phyloP scores from a whole-genome alignment of 2,113 vertebrate genomes.

The Dolichallabes microphthalmus region DNA sequence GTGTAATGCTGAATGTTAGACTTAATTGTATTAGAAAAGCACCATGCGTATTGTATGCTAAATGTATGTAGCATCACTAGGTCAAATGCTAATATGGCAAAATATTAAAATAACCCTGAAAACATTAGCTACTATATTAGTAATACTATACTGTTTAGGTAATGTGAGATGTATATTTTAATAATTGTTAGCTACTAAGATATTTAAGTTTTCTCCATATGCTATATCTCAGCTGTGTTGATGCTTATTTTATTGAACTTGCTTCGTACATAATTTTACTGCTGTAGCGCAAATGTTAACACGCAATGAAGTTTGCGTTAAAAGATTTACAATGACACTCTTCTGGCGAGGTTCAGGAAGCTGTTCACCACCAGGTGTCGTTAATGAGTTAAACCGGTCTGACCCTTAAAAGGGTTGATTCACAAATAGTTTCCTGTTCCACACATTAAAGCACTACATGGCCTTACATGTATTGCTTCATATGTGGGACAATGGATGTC shows the following conservation, averaged over 20 bases:
- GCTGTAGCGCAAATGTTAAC: neutral
- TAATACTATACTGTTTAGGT: no score
- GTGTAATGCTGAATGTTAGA: neutral
- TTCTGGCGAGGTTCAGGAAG: neutral
- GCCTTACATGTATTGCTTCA: neutral
- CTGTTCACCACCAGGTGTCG: constrained; percentile 8
- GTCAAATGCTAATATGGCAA: neutral
- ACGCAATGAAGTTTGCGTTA: neutral
- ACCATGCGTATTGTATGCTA: neutral
- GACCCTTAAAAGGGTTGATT: neutral
- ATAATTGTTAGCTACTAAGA: neutral
- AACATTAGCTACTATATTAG: neutral
- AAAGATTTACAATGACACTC: neutral
- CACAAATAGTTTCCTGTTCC: neutral
- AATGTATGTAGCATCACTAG: neutral
- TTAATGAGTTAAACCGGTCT: neutral
- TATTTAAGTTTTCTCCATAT: neutral
- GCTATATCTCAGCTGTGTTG: neutral
- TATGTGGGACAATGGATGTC: neutral
- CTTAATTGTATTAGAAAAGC: neutral
- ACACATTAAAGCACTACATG: neutral
- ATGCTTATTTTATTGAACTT: neutral
- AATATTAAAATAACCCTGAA: neutral
- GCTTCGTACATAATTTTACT: neutral
- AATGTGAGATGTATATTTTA: no score